phyloP scores from a whole-genome alignment of 1,140 invertebrate genomes.

The Chrysopa pallens region DNA sequence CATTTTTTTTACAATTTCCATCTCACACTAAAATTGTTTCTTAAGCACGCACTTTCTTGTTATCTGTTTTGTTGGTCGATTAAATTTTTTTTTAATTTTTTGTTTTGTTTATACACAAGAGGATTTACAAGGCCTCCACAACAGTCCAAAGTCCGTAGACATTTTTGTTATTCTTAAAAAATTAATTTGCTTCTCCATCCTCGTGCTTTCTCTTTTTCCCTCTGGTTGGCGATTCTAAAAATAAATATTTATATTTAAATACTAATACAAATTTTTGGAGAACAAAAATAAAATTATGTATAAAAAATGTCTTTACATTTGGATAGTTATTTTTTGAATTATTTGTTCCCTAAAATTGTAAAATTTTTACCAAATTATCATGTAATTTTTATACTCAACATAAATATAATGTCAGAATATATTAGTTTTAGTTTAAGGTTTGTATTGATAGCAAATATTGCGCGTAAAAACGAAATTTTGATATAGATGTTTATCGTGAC shows the following conservation, averaged over 20 bases:
- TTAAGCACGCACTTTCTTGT: not conserved
- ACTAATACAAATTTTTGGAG: conserved; percentile 6
- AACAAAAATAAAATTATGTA: conserved; percentile 14
- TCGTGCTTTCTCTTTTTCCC: conserved; percentile 59
- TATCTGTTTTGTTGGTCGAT: not conserved
- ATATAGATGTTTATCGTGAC: too few relatives aligned
- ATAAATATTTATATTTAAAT: conserved; percentile 4
- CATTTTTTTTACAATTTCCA: not conserved
- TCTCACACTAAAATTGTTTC: not conserved
- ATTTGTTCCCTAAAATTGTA: too few relatives aligned
- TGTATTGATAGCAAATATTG: too few relatives aligned
- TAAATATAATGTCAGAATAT: too few relatives aligned
- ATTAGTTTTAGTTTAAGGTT: too few relatives aligned
- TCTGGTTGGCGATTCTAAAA: conserved; percentile 31
- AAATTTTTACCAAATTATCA: too few relatives aligned
- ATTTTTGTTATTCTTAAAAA: not conserved
- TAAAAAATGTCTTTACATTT: conserved; percentile 1
- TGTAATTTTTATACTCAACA: too few relatives aligned
- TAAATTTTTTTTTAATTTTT: not conserved
- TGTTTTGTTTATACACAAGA: not conserved
- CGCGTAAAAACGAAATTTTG: too few relatives aligned
- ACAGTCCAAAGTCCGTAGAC: not conserved
- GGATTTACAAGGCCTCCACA: not conserved
- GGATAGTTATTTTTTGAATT: too few relatives aligned
- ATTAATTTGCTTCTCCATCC: conserved; percentile 26